Evolutionary conservation across 2,113 vertebrate species (phyloP).

Genomic region (Labeo rohita): DNA sequence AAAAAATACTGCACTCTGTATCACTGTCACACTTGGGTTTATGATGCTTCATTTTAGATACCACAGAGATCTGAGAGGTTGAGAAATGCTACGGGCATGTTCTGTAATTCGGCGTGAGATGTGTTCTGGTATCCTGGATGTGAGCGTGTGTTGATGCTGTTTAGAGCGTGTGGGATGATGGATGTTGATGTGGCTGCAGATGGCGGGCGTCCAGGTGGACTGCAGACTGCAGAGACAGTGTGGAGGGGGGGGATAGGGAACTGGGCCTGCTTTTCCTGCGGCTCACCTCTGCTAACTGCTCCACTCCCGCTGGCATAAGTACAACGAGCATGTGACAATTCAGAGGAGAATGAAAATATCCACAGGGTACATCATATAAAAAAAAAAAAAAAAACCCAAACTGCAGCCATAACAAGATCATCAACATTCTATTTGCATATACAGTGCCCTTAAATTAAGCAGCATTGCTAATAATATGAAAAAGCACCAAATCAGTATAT

Average conservation of each 20-base stretch:
- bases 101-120: slow-evolving; percentile 35
- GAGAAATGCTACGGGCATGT: slow-evolving; percentile 15
- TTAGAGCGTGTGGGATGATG: slow-evolving; percentile 41
- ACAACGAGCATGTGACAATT: not conserved
- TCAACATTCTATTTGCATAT: not conserved
- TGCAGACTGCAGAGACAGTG: slow-evolving; percentile 27
- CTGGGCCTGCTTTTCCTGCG: slow-evolving; percentile 5
- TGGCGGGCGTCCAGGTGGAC: slow-evolving; percentile 46
- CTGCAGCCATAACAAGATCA: not conserved
- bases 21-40: not conserved
- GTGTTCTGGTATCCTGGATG: slow-evolving; percentile 24
- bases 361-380: slow-evolving; percentile 44
- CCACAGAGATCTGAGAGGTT: slow-evolving; percentile 17
- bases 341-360: slow-evolving; percentile 10
- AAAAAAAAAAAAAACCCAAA: slow-evolving; percentile 35
- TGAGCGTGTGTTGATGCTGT: slow-evolving; percentile 38
- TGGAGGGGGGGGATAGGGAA: not conserved
- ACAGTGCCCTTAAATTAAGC: not conserved
- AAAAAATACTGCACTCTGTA: not conserved
- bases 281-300: slow-evolving; percentile 27
- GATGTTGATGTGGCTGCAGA: slow-evolving; percentile 48
- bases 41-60: slow-evolving; percentile 21
- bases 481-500: not conserved
- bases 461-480: too few species aligned
- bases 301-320: slow-evolving; percentile 1